Conservation (phyloP, 2,888 invertebrate genomes). For the Clitarchus hookeri region DNA sequence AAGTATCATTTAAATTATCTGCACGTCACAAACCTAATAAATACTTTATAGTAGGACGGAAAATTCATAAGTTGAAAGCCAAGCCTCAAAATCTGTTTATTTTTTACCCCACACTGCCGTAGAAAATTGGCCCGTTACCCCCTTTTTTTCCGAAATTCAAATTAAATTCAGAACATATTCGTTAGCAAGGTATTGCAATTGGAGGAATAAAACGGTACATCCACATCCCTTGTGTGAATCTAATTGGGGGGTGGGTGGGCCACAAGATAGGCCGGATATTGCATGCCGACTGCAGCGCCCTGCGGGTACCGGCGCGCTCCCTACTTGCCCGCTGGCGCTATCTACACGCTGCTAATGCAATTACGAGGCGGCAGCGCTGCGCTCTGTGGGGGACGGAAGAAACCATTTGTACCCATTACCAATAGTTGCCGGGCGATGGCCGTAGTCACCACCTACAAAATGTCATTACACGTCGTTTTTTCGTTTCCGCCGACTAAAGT, state of each 20-base stretch:
- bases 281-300: conserved; percentile 1
- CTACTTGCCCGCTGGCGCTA: neutral
- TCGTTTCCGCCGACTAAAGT: too few species aligned
- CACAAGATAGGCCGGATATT: neutral
- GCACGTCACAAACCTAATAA: too few species aligned
- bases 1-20: too few species aligned
- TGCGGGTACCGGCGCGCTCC: neutral
- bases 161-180: conserved; percentile 9
- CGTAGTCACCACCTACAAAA: neutral
- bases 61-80: too few species aligned
- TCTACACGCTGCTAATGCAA: neutral
- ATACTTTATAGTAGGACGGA: too few species aligned
- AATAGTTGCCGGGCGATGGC: neutral
- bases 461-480: neutral
- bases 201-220: neutral
- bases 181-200: neutral
- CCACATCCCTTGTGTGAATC: neutral
- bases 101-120: too few species aligned
- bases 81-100: too few species aligned
- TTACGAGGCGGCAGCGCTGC: neutral
- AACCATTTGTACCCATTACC: neutral
- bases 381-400: neutral
- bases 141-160: neutral
- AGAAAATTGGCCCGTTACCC: too few species aligned
- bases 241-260: neutral